Conservation (phyloP, 2,888 invertebrate genomes). For the Aporophyla lueneburgensis region DNA sequence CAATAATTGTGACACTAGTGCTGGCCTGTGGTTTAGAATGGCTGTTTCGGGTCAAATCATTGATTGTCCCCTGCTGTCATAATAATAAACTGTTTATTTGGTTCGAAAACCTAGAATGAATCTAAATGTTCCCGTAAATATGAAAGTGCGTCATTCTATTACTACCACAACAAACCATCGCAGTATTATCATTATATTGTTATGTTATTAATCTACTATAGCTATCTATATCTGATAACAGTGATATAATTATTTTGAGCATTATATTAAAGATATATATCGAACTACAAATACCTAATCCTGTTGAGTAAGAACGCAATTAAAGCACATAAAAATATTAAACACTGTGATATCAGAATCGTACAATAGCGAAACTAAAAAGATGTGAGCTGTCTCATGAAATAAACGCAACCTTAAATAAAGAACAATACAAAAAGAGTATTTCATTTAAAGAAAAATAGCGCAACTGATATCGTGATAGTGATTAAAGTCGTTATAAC, state of each 20-base stretch:
- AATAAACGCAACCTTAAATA: slow-evolving; percentile 28
- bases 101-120: slow-evolving; percentile 11
- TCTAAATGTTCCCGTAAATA: slow-evolving; percentile 4
- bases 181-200: slow-evolving; percentile 2
- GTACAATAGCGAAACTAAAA: slow-evolving; percentile 18
- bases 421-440: slow-evolving; percentile 40
- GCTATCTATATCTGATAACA: slow-evolving; percentile 26
- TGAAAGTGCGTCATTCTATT: slow-evolving; percentile 32
- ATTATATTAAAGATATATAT: neutral
- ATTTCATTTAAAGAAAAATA: slow-evolving; percentile 68
- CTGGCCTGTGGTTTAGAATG: slow-evolving; percentile 42
- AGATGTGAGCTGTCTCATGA: slow-evolving; percentile 23
- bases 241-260: slow-evolving; percentile 13
- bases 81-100: slow-evolving; percentile 39
- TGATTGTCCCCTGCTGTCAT: slow-evolving; percentile 18
- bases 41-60: slow-evolving; percentile 14
- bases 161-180: slow-evolving; percentile 16
- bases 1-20: slow-evolving; percentile 37
- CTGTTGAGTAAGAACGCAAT: slow-evolving; percentile 33
- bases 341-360: slow-evolving; percentile 15
- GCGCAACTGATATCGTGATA: slow-evolving; percentile 60
- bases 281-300: slow-evolving; percentile 15
- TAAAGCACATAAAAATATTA: slow-evolving; percentile 1
- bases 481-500: slow-evolving; percentile 70
- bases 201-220: slow-evolving; percentile 1